Evolutionary conservation across 1,140 invertebrate genomes (phyloP).

Genomic region (Zaprionus ghesquierei): DNA sequence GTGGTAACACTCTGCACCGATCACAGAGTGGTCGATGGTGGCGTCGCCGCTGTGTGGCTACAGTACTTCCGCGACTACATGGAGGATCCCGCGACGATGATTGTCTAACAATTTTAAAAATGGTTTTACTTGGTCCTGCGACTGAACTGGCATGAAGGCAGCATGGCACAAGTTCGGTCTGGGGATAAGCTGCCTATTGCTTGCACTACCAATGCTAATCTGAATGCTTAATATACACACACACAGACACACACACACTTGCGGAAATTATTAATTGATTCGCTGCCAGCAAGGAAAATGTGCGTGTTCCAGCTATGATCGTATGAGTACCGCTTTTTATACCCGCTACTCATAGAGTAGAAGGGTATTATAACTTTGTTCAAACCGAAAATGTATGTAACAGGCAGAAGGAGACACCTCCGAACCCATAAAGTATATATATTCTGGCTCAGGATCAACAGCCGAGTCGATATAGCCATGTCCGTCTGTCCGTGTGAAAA

Average conservation of each 20-base stretch:
- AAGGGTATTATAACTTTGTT: no score
- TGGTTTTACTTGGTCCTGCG: neutral
- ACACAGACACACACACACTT: neutral
- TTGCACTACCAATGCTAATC: neutral
- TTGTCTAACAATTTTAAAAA: conserved; percentile 84
- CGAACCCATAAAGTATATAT: no score
- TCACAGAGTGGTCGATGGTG: conserved; percentile 91
- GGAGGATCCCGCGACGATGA: conserved; percentile 91
- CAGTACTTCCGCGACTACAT: conserved; percentile 90
- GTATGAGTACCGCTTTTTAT: neutral
- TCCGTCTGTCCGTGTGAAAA: no score
- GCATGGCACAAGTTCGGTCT: neutral
- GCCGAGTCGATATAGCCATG: no score
- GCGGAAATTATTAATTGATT: conserved; percentile 50
- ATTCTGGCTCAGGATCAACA: no score
- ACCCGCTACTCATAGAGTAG: no score
- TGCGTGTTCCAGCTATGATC: neutral
- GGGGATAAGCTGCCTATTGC: neutral
- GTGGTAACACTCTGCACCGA: conserved; percentile 95
- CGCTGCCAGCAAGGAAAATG: neutral
- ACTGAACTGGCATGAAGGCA: neutral
- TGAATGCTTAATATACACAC: neutral
- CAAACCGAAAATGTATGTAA: no score
- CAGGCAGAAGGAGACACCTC: no score
- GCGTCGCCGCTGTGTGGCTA: conserved; percentile 94